phyloP scores from a whole-genome alignment of 2,888 invertebrate genomes.

The Thymelicus acteon region DNA sequence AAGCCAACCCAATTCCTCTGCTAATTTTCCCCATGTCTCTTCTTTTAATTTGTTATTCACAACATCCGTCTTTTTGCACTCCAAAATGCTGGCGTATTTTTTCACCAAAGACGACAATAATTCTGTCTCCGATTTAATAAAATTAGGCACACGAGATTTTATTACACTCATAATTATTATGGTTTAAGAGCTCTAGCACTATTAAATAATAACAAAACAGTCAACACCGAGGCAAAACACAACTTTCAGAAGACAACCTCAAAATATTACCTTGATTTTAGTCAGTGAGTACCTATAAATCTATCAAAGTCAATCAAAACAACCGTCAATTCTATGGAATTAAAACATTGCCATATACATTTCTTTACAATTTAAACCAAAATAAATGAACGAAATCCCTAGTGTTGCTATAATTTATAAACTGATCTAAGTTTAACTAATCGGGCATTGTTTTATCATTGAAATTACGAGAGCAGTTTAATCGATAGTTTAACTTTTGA shows the following conservation, averaged over 20 bases:
- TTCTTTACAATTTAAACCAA: slow-evolving; percentile 5
- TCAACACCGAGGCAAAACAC: no score
- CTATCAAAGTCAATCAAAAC: no score
- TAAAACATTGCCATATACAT: slow-evolving; percentile 3
- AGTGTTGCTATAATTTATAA: no score
- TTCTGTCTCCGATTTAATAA: slow-evolving; percentile 1
- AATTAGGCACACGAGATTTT: slow-evolving; percentile 8
- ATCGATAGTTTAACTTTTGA: slow-evolving; percentile 3
- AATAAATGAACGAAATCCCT: neutral
- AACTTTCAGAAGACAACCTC: no score
- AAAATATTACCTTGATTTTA: no score
- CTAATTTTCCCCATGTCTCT: slow-evolving; percentile 1
- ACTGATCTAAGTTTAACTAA: no score
- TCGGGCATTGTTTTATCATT: no score
- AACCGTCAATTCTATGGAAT: neutral
- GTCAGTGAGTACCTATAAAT: neutral
- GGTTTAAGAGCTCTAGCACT: no score
- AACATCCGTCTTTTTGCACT: slow-evolving; percentile 4
- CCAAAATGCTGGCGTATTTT: slow-evolving; percentile 5
- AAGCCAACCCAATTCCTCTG: no score
- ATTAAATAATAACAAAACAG: no score
- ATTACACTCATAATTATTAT: slow-evolving; percentile 5
- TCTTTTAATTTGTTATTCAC: slow-evolving; percentile 6
- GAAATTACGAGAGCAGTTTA: neutral
- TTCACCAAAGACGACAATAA: neutral